phyloP scores from a whole-genome alignment of 2,888 invertebrate genomes.

The Oscheius sp. region DNA sequence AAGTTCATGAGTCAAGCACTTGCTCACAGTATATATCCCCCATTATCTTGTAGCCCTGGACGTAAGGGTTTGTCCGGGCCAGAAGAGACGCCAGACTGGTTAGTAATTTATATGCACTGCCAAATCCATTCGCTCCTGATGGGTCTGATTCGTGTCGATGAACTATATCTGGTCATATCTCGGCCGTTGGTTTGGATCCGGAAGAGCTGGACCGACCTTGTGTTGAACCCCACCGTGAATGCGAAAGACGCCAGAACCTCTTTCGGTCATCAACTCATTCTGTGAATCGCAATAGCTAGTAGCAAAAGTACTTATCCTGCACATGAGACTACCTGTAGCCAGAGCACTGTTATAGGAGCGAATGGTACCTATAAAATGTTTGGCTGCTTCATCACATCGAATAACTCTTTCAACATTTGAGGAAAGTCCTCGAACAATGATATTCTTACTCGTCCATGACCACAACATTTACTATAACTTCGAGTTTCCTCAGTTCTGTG shows the following conservation, averaged over 20 bases:
- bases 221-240: constrained; percentile 37
- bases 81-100: constrained; percentile 11
- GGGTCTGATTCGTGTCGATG: constrained; percentile 32
- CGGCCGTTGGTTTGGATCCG: constrained; percentile 1
- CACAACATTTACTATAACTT: neutral
- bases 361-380: neutral
- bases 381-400: neutral
- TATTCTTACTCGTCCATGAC: neutral
- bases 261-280: too few species aligned
- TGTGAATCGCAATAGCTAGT: too few species aligned
- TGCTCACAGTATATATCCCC: constrained; percentile 35
- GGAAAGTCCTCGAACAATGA: neutral
- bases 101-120: constrained; percentile 32
- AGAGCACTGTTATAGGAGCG: neutral
- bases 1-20: too few species aligned
- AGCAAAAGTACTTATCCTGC: neutral
- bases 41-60: constrained; percentile 37
- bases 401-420: neutral
- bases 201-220: constrained; percentile 24
- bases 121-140: constrained; percentile 14
- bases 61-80: constrained; percentile 30
- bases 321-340: neutral
- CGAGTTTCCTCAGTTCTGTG: too few species aligned
- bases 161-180: constrained; percentile 23
- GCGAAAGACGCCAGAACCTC: constrained; percentile 31